phyloP scores from a whole-genome alignment of 2,113 vertebrate genomes.

The Danionella cerebrum region DNA sequence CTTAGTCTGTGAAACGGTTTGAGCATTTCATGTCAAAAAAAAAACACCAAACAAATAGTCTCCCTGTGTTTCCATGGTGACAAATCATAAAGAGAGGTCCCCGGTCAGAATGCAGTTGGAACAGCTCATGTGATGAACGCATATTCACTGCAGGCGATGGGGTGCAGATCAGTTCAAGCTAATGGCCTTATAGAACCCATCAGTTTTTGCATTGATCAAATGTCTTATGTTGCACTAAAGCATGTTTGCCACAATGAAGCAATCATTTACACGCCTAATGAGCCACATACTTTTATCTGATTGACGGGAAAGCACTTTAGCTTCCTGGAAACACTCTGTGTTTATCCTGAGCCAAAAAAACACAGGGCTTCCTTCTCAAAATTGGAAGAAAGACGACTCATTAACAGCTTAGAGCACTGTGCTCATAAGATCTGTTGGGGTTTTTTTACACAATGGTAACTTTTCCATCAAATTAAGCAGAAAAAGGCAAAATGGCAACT shows the following conservation, averaged over 20 bases:
- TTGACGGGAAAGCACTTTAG: background rate
- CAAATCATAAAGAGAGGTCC: constrained; percentile 2
- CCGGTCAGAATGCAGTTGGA: constrained; percentile 19
- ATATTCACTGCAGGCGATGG: constrained; percentile 6
- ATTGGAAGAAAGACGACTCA: background rate
- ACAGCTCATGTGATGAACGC: constrained; percentile 10
- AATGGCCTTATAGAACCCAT: constrained; percentile 6
- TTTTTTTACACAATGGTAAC: background rate
- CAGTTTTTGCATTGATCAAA: constrained; percentile 5
- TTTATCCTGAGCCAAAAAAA: constrained; percentile 1
- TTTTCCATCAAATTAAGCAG: constrained; percentile 1
- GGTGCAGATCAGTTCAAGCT: constrained; percentile 5
- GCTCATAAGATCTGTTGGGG: background rate
- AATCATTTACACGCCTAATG: constrained; percentile 1
- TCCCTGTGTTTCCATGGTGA: constrained; percentile 30
- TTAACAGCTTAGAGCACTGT: constrained; percentile 9
- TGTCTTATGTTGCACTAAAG: constrained; percentile 21
- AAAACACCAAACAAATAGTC: constrained; percentile 26
- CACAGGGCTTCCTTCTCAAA: background rate
- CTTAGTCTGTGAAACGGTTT: background rate
- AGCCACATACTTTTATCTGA: background rate
- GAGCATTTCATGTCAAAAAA: background rate
- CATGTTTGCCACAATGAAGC: background rate
- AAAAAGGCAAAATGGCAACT: background rate
- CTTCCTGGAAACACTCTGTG: constrained; percentile 1